A percentile compares a stretch with the other conserved stretches of the same genome.
Conservation (phyloP, 2,888 invertebrate species). For the Therioaphis trifolii region DNA sequence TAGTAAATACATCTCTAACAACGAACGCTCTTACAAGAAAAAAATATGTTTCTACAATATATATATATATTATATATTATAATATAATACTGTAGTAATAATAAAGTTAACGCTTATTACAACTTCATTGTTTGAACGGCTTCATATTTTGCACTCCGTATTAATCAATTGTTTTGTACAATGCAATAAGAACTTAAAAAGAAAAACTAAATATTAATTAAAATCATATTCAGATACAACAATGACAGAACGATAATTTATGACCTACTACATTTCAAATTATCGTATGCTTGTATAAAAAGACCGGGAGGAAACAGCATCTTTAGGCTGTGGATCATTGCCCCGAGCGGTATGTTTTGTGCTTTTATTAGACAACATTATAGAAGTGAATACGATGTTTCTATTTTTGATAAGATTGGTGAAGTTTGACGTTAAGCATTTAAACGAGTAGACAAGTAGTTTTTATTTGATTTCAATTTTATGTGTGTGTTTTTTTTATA, state of each 20-base stretch:
- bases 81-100: too few species aligned
- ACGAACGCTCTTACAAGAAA: slow-evolving; percentile 3
- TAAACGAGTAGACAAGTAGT: too few species aligned
- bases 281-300: not conserved
- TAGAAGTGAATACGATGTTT: too few species aligned
- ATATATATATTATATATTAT: slow-evolving; percentile 11
- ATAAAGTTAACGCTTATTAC: slow-evolving; percentile 22
- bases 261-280: slow-evolving; percentile 42
- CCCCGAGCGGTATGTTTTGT: not conserved
- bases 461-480: too few species aligned
- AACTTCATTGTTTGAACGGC: slow-evolving; percentile 21
- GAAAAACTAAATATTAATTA: slow-evolving; percentile 46
- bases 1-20: slow-evolving; percentile 7
- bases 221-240: slow-evolving; percentile 14
- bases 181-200: slow-evolving; percentile 18
- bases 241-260: not conserved
- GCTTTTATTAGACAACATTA: not conserved
- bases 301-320: not conserved
- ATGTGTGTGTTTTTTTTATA: too few species aligned
- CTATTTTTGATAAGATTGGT: too few species aligned
- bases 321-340: not conserved
- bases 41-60: slow-evolving; percentile 47
- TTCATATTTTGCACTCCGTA: not conserved
- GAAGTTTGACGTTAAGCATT: too few species aligned
- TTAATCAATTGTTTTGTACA: not conserved